Evolutionary conservation across 2,113 vertebrate genomes (phyloP).

Genomic region (Camelus dromedarius): DNA sequence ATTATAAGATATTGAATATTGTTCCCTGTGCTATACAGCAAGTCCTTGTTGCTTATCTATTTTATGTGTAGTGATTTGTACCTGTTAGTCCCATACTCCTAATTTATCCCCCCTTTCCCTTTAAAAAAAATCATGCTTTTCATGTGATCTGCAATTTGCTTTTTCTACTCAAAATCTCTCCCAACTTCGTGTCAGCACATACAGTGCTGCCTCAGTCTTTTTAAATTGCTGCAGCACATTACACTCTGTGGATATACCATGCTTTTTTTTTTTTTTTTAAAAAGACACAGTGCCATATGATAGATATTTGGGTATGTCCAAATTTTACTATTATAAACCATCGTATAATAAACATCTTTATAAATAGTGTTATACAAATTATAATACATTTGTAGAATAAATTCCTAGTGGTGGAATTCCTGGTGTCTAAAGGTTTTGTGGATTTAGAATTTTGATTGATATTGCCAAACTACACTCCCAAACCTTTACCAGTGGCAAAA

Average conservation of each 20-base stretch:
- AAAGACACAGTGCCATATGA: not conserved
- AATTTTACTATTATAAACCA: not conserved
- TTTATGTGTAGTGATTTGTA: no score
- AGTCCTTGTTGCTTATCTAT: no score
- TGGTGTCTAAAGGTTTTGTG: not conserved
- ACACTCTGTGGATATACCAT: not conserved
- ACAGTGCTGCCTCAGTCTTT: not conserved
- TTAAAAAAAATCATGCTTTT: not conserved
- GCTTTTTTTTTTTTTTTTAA: not conserved
- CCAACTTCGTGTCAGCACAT: not conserved
- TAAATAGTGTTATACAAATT: not conserved
- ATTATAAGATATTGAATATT: no score
- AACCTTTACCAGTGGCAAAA: not conserved
- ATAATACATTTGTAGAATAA: slow-evolving; percentile 5
- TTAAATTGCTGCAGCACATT: not conserved
- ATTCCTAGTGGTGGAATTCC: not conserved
- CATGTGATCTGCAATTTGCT: not conserved
- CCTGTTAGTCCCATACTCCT: no score
- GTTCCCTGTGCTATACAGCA: no score
- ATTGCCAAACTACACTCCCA: not conserved
- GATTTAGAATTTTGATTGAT: not conserved
- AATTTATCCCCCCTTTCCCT: not conserved
- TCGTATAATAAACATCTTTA: not conserved
- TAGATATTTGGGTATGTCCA: not conserved
- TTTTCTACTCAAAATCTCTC: not conserved